Base-by-base conservation (phyloP, 1,140 invertebrate genomes). In the Piezodorus guildinii region DNA sequence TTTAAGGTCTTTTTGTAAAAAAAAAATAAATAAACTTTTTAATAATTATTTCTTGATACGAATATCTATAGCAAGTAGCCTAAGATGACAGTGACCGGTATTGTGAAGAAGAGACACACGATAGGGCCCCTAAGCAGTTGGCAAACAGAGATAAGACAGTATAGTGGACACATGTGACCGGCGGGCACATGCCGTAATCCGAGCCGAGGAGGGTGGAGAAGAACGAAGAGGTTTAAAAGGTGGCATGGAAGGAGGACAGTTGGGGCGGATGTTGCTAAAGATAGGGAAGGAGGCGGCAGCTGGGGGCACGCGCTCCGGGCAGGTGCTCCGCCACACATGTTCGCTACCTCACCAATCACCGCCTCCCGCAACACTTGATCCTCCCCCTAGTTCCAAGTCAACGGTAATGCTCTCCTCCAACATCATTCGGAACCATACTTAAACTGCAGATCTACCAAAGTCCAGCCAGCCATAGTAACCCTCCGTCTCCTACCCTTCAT, bases 241-340 rank as follows among this genome's bases (percentile, higher is more conserved):
- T 56, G 52, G 52, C 17, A 15, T 3, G 23, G 6, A 23, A 16
- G 19, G 6, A 25, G 52, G 52, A 56, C 52, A 56, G 52, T 56
- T 56, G 52, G 52, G 23, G 52, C 52, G 52, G 52, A 56, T 56
- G 52, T 56, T 56, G 52, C 52, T 56, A 56, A 56, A 56, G 52
- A 56, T 56, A 56, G 52, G 52, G 52, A 56, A 23, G 23, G 23
- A 56, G 52, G 52, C 15, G 46, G 52, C 52, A 56, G 52, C 52
- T 56, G 52, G 23, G 9, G 52, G 52, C 52, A 23, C 52, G 52
- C 23, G 52, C 12, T 8, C 52, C 4, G 21, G 46, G 52, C 23
- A 25, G 52, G 52, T 25, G 52, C 4, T 10, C 6, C 27, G 52
- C 21, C 17, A 56, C 52, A 56, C 52, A 56, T 56, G 52, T 56